Conservation (phyloP, 2,113 vertebrate species). For the Tamias sibiricus region DNA sequence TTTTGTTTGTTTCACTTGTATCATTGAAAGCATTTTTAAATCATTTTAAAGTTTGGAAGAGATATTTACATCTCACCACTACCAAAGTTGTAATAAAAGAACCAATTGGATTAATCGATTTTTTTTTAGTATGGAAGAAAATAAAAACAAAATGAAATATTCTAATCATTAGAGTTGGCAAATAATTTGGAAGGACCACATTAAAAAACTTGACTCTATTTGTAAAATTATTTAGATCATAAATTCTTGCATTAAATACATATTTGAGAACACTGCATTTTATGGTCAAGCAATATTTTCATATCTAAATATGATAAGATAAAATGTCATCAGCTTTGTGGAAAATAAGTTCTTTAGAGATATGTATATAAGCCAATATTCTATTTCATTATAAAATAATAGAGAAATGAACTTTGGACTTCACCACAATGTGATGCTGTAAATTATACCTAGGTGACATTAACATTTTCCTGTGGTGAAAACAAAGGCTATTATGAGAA, state of each 20-base stretch:
- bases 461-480: slow-evolving; percentile 79
- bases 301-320: not conserved
- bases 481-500: slow-evolving; percentile 72
- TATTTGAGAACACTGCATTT: not conserved
- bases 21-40: too few species aligned
- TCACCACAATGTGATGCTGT: slow-evolving; percentile 61
- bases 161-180: not conserved
- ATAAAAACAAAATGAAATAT: not conserved
- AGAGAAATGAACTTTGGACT: slow-evolving; percentile 30
- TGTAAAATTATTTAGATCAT: not conserved
- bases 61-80: too few species aligned
- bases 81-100: not conserved
- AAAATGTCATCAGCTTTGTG: not conserved
- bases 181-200: not conserved
- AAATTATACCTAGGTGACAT: slow-evolving; percentile 78
- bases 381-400: not conserved
- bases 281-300: not conserved
- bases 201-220: not conserved
- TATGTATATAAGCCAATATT: slow-evolving; percentile 56
- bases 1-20: not conserved
- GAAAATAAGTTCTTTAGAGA: not conserved
- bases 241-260: not conserved
- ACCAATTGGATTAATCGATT: not conserved
- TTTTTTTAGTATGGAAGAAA: not conserved
- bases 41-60: not conserved